Base-by-base conservation (phyloP, 2,888 invertebrate genomes). In the Macaria liturata region DNA sequence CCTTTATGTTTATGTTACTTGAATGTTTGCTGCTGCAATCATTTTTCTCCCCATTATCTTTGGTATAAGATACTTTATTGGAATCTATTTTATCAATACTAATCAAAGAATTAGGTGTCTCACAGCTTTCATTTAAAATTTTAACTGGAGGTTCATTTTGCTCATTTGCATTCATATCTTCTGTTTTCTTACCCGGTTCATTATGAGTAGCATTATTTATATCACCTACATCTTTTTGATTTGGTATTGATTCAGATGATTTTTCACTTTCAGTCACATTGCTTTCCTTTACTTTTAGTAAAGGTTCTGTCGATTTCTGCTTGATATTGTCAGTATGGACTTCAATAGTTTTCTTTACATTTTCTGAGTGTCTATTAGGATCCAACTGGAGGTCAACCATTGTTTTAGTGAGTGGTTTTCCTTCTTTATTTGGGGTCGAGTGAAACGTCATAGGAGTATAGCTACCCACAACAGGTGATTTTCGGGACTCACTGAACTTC, bases 381-480 rank as follows among this genome's bases (percentile, higher is more conserved):
- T 91, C 88, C 54, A 91, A 65, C 44, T 91, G 91, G 67, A 82
- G 81, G 54, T 91, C 85, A 3, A 91, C 89, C 91, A 90, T 91
- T 2, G 84, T 89, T 72, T 91, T 91, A 32, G 91, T 91, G 9
- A 91, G 75, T 43, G 91, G 91, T 63, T 84, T 86, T 30, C 86
- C 85, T 68, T 91, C 91, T 75, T 91, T 91, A 62, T 86, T 91
- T 40, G 91, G 89, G 42, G 91, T 91, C 57, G 91, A 91, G 66
- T 90, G 90, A 74, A 78, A 89, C 59, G 88, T 84, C 87, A 90
- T 86, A 9, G 87, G 86, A 47, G 84, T 88, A 61, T 81, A 88
- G 65, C 83, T 84, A 39, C 86, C 82, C 61, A 89, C 81, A 46
- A 91, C 73, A 20, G 91, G 90, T 49, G 91, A 89, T 69, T 89